Base-by-base conservation (phyloP, 2,113 vertebrate species). In the Penelope pileata region DNA sequence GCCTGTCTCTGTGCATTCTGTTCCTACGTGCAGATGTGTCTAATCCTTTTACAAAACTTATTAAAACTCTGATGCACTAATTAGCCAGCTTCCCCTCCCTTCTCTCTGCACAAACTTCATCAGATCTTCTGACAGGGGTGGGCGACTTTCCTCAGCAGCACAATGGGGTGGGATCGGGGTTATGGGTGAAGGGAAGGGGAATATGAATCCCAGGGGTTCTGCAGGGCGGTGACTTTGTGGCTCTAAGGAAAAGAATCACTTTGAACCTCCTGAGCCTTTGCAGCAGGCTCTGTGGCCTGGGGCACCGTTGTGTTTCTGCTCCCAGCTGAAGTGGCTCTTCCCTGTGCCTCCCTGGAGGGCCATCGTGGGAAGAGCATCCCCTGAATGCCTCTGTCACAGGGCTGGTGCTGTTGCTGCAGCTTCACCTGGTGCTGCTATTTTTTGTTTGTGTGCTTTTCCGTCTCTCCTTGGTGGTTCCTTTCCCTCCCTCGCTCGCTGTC, bases 31-130 rank as follows among this genome's bases (percentile, higher is more conserved):
- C 50, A 84, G 91, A 97, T 86, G 90, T 48, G 68, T 53, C 90
- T 96, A 96, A 97, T 96, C 95, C 94, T 79, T 95, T 96, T 95
- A 95, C 85, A 82, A 86, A 95, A 95, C 89, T 94, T 86, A 93
- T 75, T 96, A 95, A 92, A 96, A 53, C 80, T 68, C 80, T 16
- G 48, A 90, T 64, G 66, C 62, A 23, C 90, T 96, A 88, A 96
- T 95, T 90, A 95, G 80, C 83, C 8, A 51, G 13, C 60, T 62
- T 7, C 59, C 38, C 19, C 68, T 45, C 60, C 51, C 53, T 82
- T 8, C 75, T 42, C 18, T 53, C 42, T 12, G 11, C 18, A 60
- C 59, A 50, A 69, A 7, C 68, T 68, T 56, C 64, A 8, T 21
- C 42, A 67, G 63, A 45, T 50, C 78, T 60, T 63, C 92, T 43